A percentile compares a stretch with the other conserved stretches of the same genome.
Conservation (phyloP, 2,113 vertebrate species). For the Narcine bancroftii region DNA sequence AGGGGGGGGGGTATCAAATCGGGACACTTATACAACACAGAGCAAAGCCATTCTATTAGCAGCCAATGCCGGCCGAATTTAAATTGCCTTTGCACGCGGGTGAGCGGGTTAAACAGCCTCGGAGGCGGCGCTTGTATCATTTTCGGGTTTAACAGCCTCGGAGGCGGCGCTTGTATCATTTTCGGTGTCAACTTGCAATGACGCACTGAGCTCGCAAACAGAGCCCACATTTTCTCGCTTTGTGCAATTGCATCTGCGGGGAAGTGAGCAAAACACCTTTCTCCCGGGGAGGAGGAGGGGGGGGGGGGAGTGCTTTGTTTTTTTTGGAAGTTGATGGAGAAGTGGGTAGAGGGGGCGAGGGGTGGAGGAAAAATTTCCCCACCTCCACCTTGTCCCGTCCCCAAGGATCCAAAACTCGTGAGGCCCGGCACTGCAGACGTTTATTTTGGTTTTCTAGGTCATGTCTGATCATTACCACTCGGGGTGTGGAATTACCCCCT, state of each 20-base stretch:
- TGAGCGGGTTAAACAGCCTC: neutral
- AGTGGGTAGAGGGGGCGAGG: neutral
- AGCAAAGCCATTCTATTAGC: neutral
- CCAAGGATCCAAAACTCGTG: neutral
- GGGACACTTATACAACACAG: too few relatives aligned
- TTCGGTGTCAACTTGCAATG: conserved; percentile 27
- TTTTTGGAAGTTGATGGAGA: neutral
- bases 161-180: conserved; percentile 32
- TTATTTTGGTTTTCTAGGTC: neutral
- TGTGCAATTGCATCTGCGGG: neutral
- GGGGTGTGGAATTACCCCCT: neutral
- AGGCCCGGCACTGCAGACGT: neutral
- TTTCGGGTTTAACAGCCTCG: neutral
- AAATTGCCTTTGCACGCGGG: conserved; percentile 17
- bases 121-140: conserved; percentile 31
- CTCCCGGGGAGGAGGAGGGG: too few relatives aligned
- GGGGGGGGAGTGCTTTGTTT: too few relatives aligned
- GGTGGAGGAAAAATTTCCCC: neutral
- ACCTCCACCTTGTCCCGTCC: too few relatives aligned
- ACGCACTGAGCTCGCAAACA: conserved; percentile 35
- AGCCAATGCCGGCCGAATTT: neutral
- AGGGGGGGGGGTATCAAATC: too few relatives aligned
- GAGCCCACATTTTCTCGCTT: neutral
- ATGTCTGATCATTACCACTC: neutral
- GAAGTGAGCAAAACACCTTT: neutral